phyloP scores from a whole-genome alignment of 2,888 invertebrate genomes.

The Cyclophora albipunctata region DNA sequence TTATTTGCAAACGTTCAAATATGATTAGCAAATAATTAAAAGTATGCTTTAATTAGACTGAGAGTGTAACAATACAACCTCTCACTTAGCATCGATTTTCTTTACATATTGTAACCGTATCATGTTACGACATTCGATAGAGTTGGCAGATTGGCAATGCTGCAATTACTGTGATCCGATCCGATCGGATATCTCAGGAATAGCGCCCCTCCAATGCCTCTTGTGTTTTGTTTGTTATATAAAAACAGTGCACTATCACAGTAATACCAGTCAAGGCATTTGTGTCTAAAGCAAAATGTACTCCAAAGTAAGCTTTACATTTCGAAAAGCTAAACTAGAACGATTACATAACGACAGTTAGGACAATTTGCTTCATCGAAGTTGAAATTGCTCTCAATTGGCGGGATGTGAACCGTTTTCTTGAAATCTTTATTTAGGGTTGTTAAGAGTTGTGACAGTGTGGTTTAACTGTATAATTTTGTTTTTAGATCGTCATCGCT shows the following conservation, averaged over 20 bases:
- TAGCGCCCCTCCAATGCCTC: constrained; percentile 55
- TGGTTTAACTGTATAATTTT: constrained; percentile 3
- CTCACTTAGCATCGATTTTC: constrained; percentile 55
- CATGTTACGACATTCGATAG: constrained; percentile 60
- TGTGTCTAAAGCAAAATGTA: constrained; percentile 68
- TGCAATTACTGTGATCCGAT: constrained; percentile 68
- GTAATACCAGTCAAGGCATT: constrained; percentile 63
- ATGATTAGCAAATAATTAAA: too few species aligned
- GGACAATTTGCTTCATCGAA: constrained; percentile 27
- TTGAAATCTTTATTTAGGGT: constrained; percentile 6
- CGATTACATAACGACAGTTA: constrained; percentile 33
- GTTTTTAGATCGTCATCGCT: constrained; percentile 43
- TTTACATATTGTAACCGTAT: constrained; percentile 54
- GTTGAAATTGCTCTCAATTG: constrained; percentile 26
- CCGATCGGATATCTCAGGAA: constrained; percentile 69
- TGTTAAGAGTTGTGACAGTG: not conserved
- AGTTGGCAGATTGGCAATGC: constrained; percentile 66
- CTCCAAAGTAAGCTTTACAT: constrained; percentile 62
- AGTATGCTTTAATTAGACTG: not conserved
- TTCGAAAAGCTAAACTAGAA: constrained; percentile 25
- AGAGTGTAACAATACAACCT: constrained; percentile 41
- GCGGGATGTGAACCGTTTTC: constrained; percentile 11
- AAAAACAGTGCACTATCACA: constrained; percentile 65
- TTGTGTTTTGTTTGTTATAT: constrained; percentile 72
- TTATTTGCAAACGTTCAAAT: too few species aligned